Evolutionary conservation across 2,113 vertebrate genomes (phyloP).

Genomic region (Pogona vitticeps): DNA sequence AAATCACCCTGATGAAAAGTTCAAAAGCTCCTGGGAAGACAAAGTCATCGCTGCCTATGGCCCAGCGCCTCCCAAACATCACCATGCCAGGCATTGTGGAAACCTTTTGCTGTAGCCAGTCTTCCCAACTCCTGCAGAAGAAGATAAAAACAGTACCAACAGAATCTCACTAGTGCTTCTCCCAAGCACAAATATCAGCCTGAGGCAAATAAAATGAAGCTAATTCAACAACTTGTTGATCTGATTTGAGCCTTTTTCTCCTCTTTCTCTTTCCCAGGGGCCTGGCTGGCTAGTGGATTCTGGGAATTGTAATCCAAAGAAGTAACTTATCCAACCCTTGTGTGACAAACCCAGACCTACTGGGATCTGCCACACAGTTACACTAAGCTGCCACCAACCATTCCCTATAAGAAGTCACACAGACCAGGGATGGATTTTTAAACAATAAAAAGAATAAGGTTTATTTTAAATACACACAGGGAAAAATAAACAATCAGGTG

Average conservation of each 20-base stretch:
- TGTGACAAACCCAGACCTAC: too few relatives aligned
- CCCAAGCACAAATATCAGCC: background rate
- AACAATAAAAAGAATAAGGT: too few relatives aligned
- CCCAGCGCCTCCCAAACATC: slow-evolving; percentile 91
- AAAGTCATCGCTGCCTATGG: slow-evolving; percentile 93
- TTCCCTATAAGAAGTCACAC: too few relatives aligned
- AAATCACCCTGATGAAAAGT: slow-evolving; percentile 83
- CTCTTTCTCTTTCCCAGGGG: background rate
- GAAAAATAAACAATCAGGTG: too few relatives aligned
- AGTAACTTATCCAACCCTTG: too few relatives aligned
- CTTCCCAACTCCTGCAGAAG: background rate
- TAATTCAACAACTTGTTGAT: background rate
- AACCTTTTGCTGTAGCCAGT: accelerated
- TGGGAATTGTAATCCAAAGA: background rate
- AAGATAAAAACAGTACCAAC: background rate
- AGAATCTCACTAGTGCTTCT: too few relatives aligned
- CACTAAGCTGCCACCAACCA: too few relatives aligned
- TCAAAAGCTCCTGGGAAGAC: slow-evolving; percentile 91
- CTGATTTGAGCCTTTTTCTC: background rate
- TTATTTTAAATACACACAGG: too few relatives aligned
- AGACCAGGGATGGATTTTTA: too few relatives aligned
- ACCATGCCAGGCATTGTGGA: slow-evolving; percentile 88
- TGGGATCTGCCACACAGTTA: too few relatives aligned
- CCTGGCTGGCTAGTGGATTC: too few relatives aligned
- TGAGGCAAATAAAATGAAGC: background rate